Evolutionary conservation across 1,140 invertebrate species (phyloP), one percentile per base, ranked within the genome.

Genomic region (Drosophila kanapiae): DNA sequence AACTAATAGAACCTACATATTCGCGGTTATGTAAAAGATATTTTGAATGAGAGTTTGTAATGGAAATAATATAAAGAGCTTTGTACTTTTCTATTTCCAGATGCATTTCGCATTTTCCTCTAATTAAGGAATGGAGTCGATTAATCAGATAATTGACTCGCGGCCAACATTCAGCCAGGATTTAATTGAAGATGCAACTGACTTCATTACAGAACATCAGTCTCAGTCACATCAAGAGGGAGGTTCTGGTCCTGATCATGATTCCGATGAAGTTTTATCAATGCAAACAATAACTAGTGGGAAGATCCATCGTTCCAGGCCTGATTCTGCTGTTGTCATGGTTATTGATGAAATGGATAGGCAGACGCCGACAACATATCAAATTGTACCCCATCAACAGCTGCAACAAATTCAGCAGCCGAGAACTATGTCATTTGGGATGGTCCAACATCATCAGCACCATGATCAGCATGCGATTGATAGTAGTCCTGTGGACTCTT

Each of bases 121-220:
- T 27, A 8, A 56, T n/a, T 37, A 56, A 67, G 90, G 77, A 74
- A 95, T 95, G 95, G 95, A 95, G 93, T 95, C 95, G 91, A 94
- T 95, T 92, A 94, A 94, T 91, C 94, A 95, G 87, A 95, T 95
- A 93, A 94, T 95, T 91, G 94, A 95, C 93, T 94, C 94, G 87
- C 94, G 94, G 93, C 53, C 53, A 27, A 93, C 94, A 91, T 94
- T 95, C 91, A 94, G 93, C 91, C 94, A 95, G 93, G 94, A 94
- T 91, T 56, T 92, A 43, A 75, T 94, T 92, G 93, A 93, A 91
- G 92, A 94, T 93, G 71, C 91, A 78, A 93, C 93, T 93, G 94
- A 86, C 37, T 75, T 91, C 31, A 82, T 79, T 14, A 43, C 67
- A 6, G 48, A 68, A 51, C 23, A 18, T 8, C 63, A 29, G 13